Percentiles rank a stretch among this genome's conserved stretches.
phyloP scores from a whole-genome alignment of 2,113 vertebrate species.

The Pteruthius melanotis region DNA sequence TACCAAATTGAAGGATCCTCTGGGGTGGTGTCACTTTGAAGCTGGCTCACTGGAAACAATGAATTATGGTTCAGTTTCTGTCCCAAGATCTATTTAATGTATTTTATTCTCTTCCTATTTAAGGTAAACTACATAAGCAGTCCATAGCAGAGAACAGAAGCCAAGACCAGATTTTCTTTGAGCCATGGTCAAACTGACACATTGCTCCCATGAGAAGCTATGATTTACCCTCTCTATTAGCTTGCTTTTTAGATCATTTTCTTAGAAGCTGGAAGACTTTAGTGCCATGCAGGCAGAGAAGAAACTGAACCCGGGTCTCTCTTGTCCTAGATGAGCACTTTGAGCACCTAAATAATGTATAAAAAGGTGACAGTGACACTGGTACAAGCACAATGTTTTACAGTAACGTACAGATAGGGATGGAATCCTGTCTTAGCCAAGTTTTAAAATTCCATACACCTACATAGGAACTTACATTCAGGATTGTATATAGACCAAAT shows the following conservation, averaged over 20 bases:
- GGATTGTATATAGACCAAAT: neutral
- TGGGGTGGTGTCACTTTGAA: neutral
- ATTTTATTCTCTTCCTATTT: neutral
- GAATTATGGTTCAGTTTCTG: neutral
- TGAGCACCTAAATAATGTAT: neutral
- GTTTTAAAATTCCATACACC: neutral
- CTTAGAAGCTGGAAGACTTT: neutral
- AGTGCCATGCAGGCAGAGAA: neutral
- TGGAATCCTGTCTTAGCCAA: neutral
- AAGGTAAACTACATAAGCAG: neutral
- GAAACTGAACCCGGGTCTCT: neutral
- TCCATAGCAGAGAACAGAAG: neutral
- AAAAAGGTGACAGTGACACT: neutral
- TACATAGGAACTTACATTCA: neutral
- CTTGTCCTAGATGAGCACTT: neutral
- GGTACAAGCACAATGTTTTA: accelerated
- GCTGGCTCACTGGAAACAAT: neutral
- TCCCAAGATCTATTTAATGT: neutral
- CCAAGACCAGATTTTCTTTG: neutral
- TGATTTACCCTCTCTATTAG: neutral
- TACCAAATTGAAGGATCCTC: neutral
- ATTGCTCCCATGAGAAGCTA: neutral
- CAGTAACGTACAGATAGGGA: neutral
- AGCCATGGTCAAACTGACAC: neutral
- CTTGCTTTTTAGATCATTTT: neutral